Conservation (phyloP, 2,888 invertebrate species). For the Lacanobia wlatinum region DNA sequence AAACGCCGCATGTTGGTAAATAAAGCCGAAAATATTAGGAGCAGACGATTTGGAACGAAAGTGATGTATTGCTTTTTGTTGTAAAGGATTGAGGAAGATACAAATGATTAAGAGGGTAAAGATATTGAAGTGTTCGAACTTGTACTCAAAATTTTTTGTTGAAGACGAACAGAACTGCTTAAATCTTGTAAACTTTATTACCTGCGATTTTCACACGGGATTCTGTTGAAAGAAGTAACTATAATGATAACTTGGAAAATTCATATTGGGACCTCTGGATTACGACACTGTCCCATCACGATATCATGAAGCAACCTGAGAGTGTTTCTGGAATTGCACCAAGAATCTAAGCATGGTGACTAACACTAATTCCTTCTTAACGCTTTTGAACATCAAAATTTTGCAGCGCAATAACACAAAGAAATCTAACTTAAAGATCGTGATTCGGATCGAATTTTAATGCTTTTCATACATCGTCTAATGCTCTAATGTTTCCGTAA, state of each 20-base stretch:
- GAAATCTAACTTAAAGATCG: conserved; percentile 21
- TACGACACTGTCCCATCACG: not conserved
- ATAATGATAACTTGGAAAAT: not conserved
- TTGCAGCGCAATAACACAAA: conserved; percentile 11
- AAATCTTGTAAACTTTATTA: not conserved
- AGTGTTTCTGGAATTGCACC: not conserved
- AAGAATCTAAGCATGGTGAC: not conserved
- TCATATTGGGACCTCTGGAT: not conserved
- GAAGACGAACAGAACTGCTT: too few species aligned
- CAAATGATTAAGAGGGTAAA: not conserved
- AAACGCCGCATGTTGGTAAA: conserved; percentile 51
- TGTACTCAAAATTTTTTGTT: not conserved
- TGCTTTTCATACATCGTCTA: conserved; percentile 53
- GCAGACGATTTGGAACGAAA: not conserved
- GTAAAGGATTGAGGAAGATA: not conserved
- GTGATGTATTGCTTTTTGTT: not conserved
- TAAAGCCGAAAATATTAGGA: conserved; percentile 21
- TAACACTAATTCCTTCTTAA: too few species aligned
- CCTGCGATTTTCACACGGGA: not conserved
- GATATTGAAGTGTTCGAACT: too few species aligned
- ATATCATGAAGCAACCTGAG: not conserved
- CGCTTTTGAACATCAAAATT: not conserved
- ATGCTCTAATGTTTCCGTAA: conserved; percentile 60
- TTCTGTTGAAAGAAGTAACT: not conserved
- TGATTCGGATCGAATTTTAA: conserved; percentile 49